Evolutionary conservation across 2,797 vertebrate genomes (phyloP).

Genomic region (Numenius phaeopus): DNA sequence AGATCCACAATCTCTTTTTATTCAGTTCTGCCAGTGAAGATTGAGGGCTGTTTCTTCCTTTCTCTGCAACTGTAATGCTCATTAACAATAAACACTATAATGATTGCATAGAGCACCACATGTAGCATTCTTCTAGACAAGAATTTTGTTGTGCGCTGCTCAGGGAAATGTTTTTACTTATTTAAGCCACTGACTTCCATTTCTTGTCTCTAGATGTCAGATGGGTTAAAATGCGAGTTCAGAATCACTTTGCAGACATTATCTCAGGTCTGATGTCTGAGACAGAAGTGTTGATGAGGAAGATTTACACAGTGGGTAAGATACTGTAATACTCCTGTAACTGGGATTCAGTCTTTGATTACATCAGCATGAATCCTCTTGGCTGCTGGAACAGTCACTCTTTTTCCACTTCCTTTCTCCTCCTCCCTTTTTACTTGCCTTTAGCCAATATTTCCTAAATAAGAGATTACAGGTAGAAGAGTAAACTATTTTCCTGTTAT

Average conservation of each 20-base stretch:
- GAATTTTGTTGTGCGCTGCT: background rate
- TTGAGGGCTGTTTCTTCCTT: background rate
- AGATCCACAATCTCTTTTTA: background rate
- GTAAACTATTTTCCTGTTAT: background rate
- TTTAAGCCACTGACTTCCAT: background rate
- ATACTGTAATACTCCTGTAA: background rate
- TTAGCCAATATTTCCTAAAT: background rate
- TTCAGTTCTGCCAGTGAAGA: background rate
- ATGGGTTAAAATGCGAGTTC: conserved; percentile 34
- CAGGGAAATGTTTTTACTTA: background rate
- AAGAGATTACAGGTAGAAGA: background rate
- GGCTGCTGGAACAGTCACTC: background rate
- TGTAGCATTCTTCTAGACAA: background rate
- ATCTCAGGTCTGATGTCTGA: conserved; percentile 76
- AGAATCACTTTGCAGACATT: conserved; percentile 69
- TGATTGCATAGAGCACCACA: background rate
- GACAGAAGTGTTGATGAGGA: conserved; percentile 66
- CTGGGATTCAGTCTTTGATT: background rate
- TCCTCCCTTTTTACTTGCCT: background rate
- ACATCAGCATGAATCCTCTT: background rate
- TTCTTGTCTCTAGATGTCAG: conserved; percentile 67
- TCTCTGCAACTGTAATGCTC: background rate
- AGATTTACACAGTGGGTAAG: conserved; percentile 62
- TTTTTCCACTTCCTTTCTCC: background rate
- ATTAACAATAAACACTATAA: background rate